phyloP scores from a whole-genome alignment of 2,113 vertebrate genomes.

The Dunckerocampus dactyliophorus region DNA sequence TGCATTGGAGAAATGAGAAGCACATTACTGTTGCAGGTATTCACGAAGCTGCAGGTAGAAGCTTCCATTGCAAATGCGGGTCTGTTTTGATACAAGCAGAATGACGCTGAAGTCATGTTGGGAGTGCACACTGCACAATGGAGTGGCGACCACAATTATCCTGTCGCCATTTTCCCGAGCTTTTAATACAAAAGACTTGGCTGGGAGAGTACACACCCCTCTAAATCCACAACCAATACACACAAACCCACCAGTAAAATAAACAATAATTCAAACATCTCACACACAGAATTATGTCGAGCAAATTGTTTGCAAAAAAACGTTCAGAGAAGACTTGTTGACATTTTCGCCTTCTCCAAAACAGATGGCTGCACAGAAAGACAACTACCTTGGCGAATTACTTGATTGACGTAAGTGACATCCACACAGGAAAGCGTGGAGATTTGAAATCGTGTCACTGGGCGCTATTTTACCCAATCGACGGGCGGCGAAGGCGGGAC shows the following conservation, averaged over 20 bases:
- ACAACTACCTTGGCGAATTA: conserved; percentile 36
- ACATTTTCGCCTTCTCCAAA: conserved; percentile 17
- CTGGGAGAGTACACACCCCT: conserved; percentile 38
- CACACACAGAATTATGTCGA: not conserved
- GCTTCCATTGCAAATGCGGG: not conserved
- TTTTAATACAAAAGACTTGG: conserved; percentile 50
- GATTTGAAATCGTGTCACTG: conserved; percentile 68
- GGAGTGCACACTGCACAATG: not conserved
- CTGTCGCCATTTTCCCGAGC: conserved; percentile 69
- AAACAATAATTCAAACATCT: not conserved
- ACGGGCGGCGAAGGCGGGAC: conserved; percentile 26
- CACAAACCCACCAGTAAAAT: not conserved
- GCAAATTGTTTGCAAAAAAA: not conserved
- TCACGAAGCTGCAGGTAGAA: not conserved
- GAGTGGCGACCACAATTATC: conserved; percentile 27
- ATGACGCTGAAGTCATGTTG: conserved; percentile 20
- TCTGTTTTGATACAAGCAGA: not conserved
- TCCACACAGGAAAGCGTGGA: conserved; percentile 59
- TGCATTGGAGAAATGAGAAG: too few relatives aligned
- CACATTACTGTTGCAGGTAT: too few relatives aligned
- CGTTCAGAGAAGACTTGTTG: conserved; percentile 8
- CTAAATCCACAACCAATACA: conserved; percentile 6
- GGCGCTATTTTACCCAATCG: conserved; percentile 57
- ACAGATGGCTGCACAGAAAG: conserved; percentile 37
- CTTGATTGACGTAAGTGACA: conserved; percentile 60